phyloP scores from a whole-genome alignment of 2,888 invertebrate species.

The Hirtodrosophila cameraria region DNA sequence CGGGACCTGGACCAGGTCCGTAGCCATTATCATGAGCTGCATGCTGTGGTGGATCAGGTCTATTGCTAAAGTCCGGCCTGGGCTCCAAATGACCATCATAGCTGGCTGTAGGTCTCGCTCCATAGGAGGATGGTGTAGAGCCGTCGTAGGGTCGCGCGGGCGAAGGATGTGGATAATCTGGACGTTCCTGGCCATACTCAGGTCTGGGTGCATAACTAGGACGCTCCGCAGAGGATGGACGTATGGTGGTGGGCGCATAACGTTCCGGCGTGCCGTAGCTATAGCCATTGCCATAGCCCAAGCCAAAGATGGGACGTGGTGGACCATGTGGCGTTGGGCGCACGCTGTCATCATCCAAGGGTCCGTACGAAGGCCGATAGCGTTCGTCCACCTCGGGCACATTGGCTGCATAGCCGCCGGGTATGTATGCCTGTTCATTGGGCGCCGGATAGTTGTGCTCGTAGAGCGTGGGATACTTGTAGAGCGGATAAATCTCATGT shows the following conservation, averaged over 20 bases:
- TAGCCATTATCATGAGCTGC: constrained; percentile 41
- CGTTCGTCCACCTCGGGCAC: constrained; percentile 81
- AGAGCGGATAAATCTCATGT: constrained; percentile 82
- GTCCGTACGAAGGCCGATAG: constrained; percentile 70
- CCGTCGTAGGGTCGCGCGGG: constrained; percentile 59
- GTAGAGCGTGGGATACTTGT: constrained; percentile 83
- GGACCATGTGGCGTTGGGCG: constrained; percentile 73
- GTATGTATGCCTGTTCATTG: constrained; percentile 81
- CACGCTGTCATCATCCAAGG: constrained; percentile 47
- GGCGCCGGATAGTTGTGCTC: constrained; percentile 83
- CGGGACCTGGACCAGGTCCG: constrained; percentile 40
- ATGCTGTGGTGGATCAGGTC: constrained; percentile 76
- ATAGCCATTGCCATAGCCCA: constrained; percentile 83
- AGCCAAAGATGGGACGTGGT: constrained; percentile 80
- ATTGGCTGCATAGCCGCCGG: constrained; percentile 83
- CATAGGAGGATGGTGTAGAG: constrained; percentile 52
- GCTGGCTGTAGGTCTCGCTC: constrained; percentile 38
- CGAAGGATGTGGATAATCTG: constrained; percentile 50
- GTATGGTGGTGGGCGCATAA: constrained; percentile 70
- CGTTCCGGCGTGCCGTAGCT: constrained; percentile 82
- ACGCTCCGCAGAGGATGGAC: constrained; percentile 58
- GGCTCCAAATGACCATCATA: constrained; percentile 57
- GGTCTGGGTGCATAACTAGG: constrained; percentile 70
- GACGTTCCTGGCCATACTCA: constrained; percentile 52
- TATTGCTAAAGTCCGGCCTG: constrained; percentile 77